A percentile compares a stretch with the other conserved stretches of the same genome.
These are phyloP conservation scores for Emesis castigata DNA, from an alignment of 2,888 invertebrate genomes.

Conservation along the genomic window DNA sequence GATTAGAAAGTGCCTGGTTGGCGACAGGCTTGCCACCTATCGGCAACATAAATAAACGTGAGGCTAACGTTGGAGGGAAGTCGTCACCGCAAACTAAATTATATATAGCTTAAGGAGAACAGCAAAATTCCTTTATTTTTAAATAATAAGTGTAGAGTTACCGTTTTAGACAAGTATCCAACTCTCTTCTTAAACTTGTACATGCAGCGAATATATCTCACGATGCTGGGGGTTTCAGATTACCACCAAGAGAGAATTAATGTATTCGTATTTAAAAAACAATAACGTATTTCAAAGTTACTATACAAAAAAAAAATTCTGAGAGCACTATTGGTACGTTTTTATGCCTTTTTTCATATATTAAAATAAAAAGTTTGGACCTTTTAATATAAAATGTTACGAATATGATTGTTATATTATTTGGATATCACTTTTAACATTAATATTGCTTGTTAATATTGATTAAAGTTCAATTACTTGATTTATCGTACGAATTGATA, in stretches of 20 bases:
- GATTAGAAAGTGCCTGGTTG: too few relatives aligned
- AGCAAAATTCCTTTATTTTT: constrained; percentile 35
- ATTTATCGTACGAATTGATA: too few relatives aligned
- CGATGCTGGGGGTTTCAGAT: background rate
- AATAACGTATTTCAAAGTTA: too few relatives aligned
- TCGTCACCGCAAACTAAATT: constrained; percentile 69
- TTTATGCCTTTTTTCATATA: background rate
- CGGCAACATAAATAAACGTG: too few relatives aligned
- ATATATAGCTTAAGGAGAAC: constrained; percentile 62
- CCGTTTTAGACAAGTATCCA: background rate
- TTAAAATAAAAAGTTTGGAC: background rate
- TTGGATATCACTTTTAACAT: background rate
- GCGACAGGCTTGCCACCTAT: too few relatives aligned
- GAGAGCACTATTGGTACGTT: background rate
- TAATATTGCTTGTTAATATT: background rate
- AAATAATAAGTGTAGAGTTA: background rate
- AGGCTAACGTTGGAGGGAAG: constrained; percentile 75
- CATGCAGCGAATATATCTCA: background rate
- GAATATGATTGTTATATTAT: background rate
- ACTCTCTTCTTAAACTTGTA: background rate
- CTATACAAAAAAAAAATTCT: too few relatives aligned
- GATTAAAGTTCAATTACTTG: background rate
- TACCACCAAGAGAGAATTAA: background rate
- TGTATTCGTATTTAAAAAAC: background rate
- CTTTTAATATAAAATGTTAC: background rate